Percentiles rank a stretch among this genome's conserved stretches.
Evolutionary conservation across 1,140 invertebrate genomes (phyloP).

Genomic region (Zeugodacus cucurbitae): DNA sequence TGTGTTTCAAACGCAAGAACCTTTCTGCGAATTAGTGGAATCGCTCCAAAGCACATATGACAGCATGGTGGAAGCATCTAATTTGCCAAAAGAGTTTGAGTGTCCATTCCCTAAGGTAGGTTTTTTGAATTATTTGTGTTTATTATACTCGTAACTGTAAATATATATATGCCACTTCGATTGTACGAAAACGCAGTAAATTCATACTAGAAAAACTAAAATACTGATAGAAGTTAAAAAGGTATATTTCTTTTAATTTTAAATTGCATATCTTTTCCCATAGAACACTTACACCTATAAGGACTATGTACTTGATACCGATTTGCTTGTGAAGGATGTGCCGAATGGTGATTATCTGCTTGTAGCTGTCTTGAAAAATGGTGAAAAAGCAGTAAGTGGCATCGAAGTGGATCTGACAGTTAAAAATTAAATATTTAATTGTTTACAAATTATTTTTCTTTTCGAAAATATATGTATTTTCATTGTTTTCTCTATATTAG

Average conservation of each 20-base stretch:
- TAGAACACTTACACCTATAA: constrained; percentile 9
- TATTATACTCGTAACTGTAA: background rate
- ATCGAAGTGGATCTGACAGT: background rate
- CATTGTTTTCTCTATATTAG: background rate
- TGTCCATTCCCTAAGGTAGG: constrained; percentile 30
- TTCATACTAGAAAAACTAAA: too few species aligned
- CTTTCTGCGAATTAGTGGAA: background rate
- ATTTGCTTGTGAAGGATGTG: background rate
- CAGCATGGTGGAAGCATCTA: background rate
- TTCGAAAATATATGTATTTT: background rate
- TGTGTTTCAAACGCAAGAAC: constrained; percentile 26
- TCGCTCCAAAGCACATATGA: background rate
- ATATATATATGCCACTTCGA: background rate
- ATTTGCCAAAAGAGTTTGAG: background rate
- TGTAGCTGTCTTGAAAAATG: background rate
- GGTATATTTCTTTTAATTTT: background rate
- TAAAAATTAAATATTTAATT: background rate
- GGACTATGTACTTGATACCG: background rate
- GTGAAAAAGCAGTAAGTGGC: background rate
- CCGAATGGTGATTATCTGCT: constrained; percentile 8
- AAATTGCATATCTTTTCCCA: background rate
- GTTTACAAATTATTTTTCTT: background rate
- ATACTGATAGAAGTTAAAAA: too few species aligned
- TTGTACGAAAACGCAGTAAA: background rate
- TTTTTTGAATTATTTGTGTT: background rate